phyloP scores from a whole-genome alignment of 35 echinoderm and acorn worm genomes.

The Apostichopus californicus region DNA sequence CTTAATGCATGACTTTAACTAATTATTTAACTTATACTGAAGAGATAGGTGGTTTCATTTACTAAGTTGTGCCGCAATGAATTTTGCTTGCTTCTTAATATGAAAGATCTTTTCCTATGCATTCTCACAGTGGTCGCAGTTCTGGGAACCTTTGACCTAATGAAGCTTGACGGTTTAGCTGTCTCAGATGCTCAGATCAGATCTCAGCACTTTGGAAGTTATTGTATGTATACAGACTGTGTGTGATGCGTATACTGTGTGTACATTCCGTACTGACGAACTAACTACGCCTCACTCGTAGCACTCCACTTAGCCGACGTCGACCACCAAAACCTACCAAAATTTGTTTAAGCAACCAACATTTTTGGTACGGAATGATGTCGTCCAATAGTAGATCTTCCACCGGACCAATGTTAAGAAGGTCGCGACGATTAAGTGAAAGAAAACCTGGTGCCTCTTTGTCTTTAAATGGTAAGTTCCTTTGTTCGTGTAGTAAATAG shows the following conservation, averaged over 20 bases:
- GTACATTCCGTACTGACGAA: slow-evolving; percentile 1
- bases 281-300: not conserved
- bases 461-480: slow-evolving; percentile 75
- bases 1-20: too few species aligned
- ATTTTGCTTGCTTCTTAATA: too few species aligned
- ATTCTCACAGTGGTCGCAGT: not conserved
- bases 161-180: not conserved
- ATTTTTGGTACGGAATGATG: slow-evolving; percentile 60
- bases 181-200: not conserved
- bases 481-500: slow-evolving; percentile 56
- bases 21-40: too few species aligned
- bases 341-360: slow-evolving; percentile 45
- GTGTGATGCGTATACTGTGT: not conserved
- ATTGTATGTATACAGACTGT: not conserved
- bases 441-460: slow-evolving; percentile 75
- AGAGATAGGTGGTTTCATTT: too few species aligned
- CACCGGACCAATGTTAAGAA: slow-evolving; percentile 74
- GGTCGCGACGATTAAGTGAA: slow-evolving; percentile 80
- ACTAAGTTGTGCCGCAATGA: too few species aligned
- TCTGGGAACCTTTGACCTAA: not conserved
- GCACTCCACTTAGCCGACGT: slow-evolving; percentile 24
- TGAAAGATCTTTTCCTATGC: too few species aligned
- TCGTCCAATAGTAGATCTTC: slow-evolving; percentile 74
- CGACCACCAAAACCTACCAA: slow-evolving; percentile 40
- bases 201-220: not conserved